These are phyloP conservation scores for Porites lobata DNA, from an alignment of 92 coral and sea anemone genomes.

Conservation along the genomic window DNA sequence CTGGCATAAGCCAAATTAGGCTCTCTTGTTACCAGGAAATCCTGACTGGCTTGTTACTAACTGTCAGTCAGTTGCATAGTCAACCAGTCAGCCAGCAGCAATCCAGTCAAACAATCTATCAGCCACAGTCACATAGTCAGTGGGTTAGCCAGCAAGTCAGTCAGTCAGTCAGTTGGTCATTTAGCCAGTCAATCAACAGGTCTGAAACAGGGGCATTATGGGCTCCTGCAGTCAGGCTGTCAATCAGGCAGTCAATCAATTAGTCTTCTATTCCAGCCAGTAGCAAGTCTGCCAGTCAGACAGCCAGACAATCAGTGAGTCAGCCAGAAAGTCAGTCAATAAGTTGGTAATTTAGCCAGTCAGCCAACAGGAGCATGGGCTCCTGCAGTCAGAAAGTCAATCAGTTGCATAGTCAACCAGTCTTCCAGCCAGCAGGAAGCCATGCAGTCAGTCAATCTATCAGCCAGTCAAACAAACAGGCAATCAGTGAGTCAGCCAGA, in stretches of 20 bases:
- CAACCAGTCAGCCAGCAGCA: neutral
- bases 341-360: neutral
- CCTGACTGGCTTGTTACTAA: no score
- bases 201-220: neutral
- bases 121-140: conserved; percentile 1
- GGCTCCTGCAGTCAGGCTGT: neutral
- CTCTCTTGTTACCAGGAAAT: neutral
- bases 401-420: neutral
- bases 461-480: neutral
- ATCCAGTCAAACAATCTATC: neutral
- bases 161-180: neutral
- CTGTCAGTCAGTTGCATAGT: neutral
- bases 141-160: neutral
- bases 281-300: neutral
- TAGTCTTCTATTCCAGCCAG: neutral
- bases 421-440: neutral
- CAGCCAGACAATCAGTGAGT: neutral
- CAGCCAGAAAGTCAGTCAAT: neutral
- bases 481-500: neutral
- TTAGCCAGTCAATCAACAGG: neutral
- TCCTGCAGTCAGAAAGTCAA: neutral
- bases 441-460: neutral
- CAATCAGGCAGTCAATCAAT: neutral
- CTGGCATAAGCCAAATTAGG: neutral
- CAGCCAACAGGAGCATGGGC: no score